Conservation (phyloP, 2,113 vertebrate species). For the Casuarius casuarius region DNA sequence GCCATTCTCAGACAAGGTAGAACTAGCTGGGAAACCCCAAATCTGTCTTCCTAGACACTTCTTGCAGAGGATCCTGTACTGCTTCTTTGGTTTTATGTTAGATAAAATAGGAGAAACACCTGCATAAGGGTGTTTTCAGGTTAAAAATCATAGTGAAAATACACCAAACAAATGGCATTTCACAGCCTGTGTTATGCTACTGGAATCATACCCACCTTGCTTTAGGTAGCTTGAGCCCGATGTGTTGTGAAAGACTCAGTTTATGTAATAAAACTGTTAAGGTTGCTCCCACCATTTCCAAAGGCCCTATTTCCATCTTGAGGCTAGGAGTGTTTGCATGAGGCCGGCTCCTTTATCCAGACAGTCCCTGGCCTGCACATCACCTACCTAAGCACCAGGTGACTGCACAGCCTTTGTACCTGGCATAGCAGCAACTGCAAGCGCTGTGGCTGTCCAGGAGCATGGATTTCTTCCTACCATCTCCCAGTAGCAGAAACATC, state of each 20-base stretch:
- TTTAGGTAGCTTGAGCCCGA: not conserved
- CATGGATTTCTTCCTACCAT: not conserved
- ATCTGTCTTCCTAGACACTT: slow-evolving; percentile 5
- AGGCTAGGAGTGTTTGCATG: not conserved
- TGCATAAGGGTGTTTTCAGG: not conserved
- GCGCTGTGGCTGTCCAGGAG: not conserved
- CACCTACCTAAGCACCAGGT: not conserved
- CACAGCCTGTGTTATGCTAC: not conserved
- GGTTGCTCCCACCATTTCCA: not conserved
- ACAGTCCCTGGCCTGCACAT: not conserved
- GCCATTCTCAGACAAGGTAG: not conserved
- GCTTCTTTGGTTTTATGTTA: slow-evolving; percentile 37
- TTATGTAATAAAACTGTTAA: not conserved
- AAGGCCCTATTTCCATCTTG: not conserved
- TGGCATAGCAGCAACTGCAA: not conserved
- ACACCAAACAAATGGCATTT: slow-evolving; percentile 5
- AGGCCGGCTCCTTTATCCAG: not conserved
- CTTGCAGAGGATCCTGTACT: slow-evolving; percentile 9
- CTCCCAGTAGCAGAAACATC: not conserved
- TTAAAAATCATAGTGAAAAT: not conserved
- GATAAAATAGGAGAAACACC: slow-evolving; percentile 16
- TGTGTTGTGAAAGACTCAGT: not conserved
- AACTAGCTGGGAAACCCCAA: slow-evolving; percentile 54
- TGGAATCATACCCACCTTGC: not conserved
- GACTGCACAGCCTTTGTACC: not conserved